Evolutionary conservation across 2,888 invertebrate species (phyloP).

Genomic region (Coelopa pilipes): DNA sequence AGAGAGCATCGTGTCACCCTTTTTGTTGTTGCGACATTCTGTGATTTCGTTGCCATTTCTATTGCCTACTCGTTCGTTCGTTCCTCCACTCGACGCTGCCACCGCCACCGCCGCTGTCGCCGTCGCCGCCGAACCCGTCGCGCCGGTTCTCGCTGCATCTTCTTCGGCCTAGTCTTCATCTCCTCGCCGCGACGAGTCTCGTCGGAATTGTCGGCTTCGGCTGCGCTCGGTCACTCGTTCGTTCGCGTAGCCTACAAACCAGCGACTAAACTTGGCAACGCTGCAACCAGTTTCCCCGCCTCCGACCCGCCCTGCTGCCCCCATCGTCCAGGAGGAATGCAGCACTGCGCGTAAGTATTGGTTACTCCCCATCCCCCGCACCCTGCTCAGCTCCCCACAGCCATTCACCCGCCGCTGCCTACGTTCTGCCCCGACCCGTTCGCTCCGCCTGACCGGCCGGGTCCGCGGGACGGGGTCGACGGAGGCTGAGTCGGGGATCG

Average conservation of each 20-base stretch:
- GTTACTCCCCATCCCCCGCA: background rate
- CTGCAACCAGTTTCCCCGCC: conserved; percentile 29
- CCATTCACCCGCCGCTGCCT: background rate
- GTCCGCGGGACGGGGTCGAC: background rate
- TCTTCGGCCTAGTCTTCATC: background rate
- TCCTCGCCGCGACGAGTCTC: background rate
- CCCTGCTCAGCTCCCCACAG: background rate
- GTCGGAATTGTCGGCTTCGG: background rate
- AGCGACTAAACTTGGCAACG: conserved; percentile 38
- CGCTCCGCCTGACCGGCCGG: too few relatives aligned
- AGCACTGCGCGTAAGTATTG: conserved; percentile 28
- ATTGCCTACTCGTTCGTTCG: conserved; percentile 20
- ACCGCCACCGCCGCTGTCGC: background rate
- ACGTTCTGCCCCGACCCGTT: too few relatives aligned
- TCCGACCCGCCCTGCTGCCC: background rate
- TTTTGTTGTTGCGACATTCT: conserved; percentile 12
- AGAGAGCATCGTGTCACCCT: background rate
- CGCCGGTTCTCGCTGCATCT: conserved; percentile 13
- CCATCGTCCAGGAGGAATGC: conserved; percentile 28
- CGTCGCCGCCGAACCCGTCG: background rate
- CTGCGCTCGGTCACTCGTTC: background rate
- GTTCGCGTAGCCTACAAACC: conserved; percentile 31
- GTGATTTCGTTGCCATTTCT: conserved; percentile 33
- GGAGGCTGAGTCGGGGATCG: background rate
- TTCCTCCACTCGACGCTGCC: too few relatives aligned